A percentile compares a stretch with the other conserved stretches of the same genome.
Evolutionary conservation across 2,888 invertebrate species (phyloP).

Genomic region (Drosophila paranaensis): DNA sequence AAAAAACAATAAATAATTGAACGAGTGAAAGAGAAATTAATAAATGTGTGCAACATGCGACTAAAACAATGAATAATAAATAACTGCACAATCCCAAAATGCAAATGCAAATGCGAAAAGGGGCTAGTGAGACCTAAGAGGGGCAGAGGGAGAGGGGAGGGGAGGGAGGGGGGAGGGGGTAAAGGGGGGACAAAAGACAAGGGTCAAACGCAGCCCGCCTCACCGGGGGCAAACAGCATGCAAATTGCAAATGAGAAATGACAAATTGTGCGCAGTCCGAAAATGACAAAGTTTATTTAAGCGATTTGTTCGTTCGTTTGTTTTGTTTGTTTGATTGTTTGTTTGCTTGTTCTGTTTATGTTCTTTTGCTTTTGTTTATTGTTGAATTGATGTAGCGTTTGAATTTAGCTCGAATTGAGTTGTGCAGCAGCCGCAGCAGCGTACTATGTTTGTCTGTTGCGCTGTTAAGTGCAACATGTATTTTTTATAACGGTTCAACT

Average conservation of each 20-base stretch:
- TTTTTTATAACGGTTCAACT: no score
- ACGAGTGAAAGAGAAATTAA: slow-evolving; percentile 60
- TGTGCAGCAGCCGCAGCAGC: neutral
- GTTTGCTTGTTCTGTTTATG: slow-evolving; percentile 16
- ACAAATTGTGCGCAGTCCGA: slow-evolving; percentile 64
- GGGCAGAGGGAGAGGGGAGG: no score
- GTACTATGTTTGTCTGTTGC: neutral
- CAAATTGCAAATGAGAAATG: slow-evolving; percentile 69
- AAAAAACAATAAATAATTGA: slow-evolving; percentile 47
- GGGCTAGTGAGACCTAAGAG: no score
- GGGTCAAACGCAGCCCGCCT: neutral
- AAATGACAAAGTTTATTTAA: slow-evolving; percentile 76
- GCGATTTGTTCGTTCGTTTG: slow-evolving; percentile 69
- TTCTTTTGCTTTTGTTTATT: slow-evolving; percentile 12
- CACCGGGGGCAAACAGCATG: slow-evolving; percentile 59
- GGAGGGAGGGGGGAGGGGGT: neutral
- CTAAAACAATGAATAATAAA: slow-evolving; percentile 76
- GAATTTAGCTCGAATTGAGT: slow-evolving; percentile 6
- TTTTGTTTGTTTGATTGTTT: slow-evolving; percentile 30
- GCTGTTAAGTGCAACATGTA: neutral
- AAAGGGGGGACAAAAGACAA: slow-evolving; percentile 1
- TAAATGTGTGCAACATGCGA: slow-evolving; percentile 55
- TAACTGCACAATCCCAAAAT: slow-evolving; percentile 28
- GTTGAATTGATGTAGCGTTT: slow-evolving; percentile 7
- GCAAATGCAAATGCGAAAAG: slow-evolving; percentile 1